Evolutionary conservation across 1,140 invertebrate genomes (phyloP).

Genomic region (Eumaeus atala): DNA sequence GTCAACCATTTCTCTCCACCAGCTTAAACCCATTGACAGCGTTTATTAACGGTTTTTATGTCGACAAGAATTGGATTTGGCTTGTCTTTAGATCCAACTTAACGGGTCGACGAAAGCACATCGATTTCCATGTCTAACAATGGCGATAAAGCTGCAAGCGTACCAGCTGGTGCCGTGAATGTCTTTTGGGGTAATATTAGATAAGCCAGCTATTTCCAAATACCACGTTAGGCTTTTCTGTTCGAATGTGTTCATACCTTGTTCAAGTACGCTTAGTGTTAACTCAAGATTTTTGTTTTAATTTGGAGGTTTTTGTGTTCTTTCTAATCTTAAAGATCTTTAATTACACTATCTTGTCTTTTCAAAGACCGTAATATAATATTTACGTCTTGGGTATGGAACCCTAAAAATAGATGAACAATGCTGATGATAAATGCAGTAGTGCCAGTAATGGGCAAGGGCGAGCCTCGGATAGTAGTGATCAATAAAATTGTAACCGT

Average conservation of each 20-base stretch:
- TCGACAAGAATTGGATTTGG: slow-evolving; percentile 24
- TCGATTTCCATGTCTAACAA: slow-evolving; percentile 23
- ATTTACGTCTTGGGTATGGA: too few species aligned
- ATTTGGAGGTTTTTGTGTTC: slow-evolving; percentile 33
- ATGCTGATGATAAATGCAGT: too few species aligned
- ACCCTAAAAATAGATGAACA: too few species aligned
- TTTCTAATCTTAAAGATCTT: slow-evolving; percentile 31
- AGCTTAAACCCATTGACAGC: slow-evolving; percentile 23
- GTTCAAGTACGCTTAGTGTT: slow-evolving; percentile 20
- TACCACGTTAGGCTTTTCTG: slow-evolving; percentile 28
- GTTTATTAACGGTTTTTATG: slow-evolving; percentile 21
- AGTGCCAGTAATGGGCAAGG: too few species aligned
- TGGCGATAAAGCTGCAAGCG: slow-evolving; percentile 18
- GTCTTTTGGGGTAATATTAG: slow-evolving; percentile 20
- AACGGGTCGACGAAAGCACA: slow-evolving; percentile 18
- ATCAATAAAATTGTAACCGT: too few species aligned
- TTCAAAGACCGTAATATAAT: slow-evolving; percentile 24
- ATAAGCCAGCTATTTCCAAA: slow-evolving; percentile 32
- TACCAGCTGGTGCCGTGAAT: slow-evolving; percentile 12
- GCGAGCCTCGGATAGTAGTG: too few species aligned
- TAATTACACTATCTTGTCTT: slow-evolving; percentile 27
- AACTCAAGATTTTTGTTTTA: slow-evolving; percentile 34
- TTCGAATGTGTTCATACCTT: slow-evolving; percentile 23
- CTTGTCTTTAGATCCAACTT: too few species aligned
- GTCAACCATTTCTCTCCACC: slow-evolving; percentile 23